Conservation (phyloP, 2,797 vertebrate genomes). For the Poecilia wingei region DNA sequence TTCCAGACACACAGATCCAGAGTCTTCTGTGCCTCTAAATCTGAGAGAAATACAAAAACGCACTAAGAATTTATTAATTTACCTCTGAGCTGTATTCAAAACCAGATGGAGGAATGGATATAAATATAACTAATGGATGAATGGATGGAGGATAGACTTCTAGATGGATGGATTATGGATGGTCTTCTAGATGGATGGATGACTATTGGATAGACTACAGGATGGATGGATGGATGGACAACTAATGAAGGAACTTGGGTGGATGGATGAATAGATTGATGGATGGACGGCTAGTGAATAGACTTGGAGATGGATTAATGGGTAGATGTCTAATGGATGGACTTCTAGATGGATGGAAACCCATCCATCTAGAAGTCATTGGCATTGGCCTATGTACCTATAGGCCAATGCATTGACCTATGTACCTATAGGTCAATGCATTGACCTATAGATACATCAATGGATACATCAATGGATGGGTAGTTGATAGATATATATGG, state of each 20-base stretch:
- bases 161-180: neutral
- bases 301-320: neutral
- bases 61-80: neutral
- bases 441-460: neutral
- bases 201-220: no score
- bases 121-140: no score
- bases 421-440: no score
- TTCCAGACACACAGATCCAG: neutral
- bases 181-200: no score
- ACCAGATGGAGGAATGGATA: neutral
- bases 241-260: no score
- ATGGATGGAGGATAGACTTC: neutral
- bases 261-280: neutral
- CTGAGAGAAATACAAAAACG: neutral
- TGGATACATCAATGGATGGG: neutral
- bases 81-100: neutral
- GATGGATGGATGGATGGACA: neutral
- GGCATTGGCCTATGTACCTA: no score
- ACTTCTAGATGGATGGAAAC: neutral
- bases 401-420: no score
- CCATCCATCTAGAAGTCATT: no score
- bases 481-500: neutral
- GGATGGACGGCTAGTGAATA: neutral
- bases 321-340: neutral
- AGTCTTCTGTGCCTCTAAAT: neutral